A percentile compares a stretch with the other conserved stretches of the same genome.
Conservation (phyloP, 2,113 vertebrate genomes). For the Orycteropus afer region DNA sequence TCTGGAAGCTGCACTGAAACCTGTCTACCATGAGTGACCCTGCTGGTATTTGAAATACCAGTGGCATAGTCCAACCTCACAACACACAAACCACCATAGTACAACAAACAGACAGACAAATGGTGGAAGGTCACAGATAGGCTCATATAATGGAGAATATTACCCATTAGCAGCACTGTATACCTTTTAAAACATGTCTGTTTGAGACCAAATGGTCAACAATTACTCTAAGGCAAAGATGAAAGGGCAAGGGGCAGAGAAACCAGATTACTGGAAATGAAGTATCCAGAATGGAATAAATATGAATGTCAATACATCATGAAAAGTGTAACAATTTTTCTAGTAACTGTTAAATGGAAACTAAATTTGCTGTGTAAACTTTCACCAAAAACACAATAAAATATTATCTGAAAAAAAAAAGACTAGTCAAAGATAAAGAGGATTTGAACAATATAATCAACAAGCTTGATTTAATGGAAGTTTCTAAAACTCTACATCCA, state of each 20-base stretch:
- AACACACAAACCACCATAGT: no score
- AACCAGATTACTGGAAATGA: background rate
- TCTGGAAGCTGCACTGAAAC: no score
- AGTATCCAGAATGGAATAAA: background rate
- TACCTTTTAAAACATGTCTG: background rate
- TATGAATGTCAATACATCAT: background rate
- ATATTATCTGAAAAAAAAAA: background rate
- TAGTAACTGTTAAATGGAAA: background rate
- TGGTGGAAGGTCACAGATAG: background rate
- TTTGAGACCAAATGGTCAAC: background rate
- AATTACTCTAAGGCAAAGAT: background rate
- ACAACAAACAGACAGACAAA: no score
- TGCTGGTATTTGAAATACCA: no score
- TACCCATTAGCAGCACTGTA: background rate
- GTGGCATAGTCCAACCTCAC: no score
- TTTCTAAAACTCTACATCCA: background rate
- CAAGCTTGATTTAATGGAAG: background rate
- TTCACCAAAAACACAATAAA: background rate
- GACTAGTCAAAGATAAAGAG: background rate
- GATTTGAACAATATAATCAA: slow-evolving; percentile 6
- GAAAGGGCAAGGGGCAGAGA: background rate
- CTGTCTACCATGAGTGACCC: no score
- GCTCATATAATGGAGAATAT: background rate
- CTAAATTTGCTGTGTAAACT: background rate
- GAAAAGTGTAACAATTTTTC: background rate